These are phyloP conservation scores for Tinamus major DNA, from an alignment of 2,797 vertebrate species.

Conservation along the genomic window DNA sequence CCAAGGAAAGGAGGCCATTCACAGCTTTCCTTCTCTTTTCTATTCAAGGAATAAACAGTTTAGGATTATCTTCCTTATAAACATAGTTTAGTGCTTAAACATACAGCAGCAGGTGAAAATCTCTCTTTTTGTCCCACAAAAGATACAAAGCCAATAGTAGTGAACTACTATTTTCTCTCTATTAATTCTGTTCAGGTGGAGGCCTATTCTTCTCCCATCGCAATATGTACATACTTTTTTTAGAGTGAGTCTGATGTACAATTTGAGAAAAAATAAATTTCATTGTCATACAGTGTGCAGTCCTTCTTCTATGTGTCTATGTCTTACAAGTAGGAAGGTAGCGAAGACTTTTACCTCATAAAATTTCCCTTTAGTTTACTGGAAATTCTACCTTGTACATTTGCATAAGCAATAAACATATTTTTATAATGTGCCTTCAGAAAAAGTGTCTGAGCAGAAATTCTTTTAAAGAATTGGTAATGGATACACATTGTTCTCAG, in stretches of 20 bases:
- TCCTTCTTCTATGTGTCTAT: neutral
- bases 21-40: neutral
- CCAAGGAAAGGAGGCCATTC: neutral
- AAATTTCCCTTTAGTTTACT: neutral
- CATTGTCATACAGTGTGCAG: neutral
- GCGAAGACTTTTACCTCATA: neutral
- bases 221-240: neutral
- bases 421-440: neutral
- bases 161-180: neutral
- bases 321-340: neutral
- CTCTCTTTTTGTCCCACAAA: neutral
- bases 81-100: neutral
- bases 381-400: neutral
- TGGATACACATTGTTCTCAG: neutral
- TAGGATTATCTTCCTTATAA: neutral
- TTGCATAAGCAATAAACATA: neutral
- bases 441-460: neutral
- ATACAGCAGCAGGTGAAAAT: slow-evolving; percentile 11
- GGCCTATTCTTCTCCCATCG: neutral
- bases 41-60: neutral
- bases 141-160: neutral
- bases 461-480: neutral
- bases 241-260: neutral
- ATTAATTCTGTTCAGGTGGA: slow-evolving; percentile 27
- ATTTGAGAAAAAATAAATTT: slow-evolving; percentile 21